Conservation (phyloP, 2,113 vertebrate genomes). For the Felis chaus region DNA sequence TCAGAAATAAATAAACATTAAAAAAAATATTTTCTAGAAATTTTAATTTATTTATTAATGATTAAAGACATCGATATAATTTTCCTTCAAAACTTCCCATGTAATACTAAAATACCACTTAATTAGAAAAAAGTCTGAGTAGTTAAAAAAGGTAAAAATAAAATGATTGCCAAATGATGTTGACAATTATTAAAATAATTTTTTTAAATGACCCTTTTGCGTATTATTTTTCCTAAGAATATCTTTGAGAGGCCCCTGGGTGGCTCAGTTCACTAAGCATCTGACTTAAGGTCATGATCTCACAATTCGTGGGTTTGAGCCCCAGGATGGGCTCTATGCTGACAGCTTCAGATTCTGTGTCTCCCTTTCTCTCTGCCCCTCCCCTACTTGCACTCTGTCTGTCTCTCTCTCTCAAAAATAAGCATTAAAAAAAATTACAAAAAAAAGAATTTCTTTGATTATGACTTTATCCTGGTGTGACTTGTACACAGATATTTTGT, state of each 20-base stretch:
- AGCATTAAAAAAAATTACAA: too few relatives aligned
- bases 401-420: too few relatives aligned
- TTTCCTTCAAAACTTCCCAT: neutral
- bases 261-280: too few relatives aligned
- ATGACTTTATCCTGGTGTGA: neutral
- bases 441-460: neutral
- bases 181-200: neutral
- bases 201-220: neutral
- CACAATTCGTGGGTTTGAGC: too few relatives aligned
- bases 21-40: neutral
- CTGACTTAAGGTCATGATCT: too few relatives aligned
- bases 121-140: neutral
- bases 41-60: neutral
- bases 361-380: too few relatives aligned
- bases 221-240: neutral
- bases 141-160: neutral
- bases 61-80: neutral
- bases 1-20: neutral
- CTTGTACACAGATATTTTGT: neutral
- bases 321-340: too few relatives aligned
- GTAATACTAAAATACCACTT: slow-evolving; percentile 8
- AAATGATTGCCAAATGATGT: slow-evolving; percentile 17
- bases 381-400: too few relatives aligned
- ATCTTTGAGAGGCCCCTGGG: neutral
- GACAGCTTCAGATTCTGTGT: too few relatives aligned